Evolutionary conservation across 2,797 vertebrate genomes (phyloP).

Genomic region (Mastacembelus armatus): DNA sequence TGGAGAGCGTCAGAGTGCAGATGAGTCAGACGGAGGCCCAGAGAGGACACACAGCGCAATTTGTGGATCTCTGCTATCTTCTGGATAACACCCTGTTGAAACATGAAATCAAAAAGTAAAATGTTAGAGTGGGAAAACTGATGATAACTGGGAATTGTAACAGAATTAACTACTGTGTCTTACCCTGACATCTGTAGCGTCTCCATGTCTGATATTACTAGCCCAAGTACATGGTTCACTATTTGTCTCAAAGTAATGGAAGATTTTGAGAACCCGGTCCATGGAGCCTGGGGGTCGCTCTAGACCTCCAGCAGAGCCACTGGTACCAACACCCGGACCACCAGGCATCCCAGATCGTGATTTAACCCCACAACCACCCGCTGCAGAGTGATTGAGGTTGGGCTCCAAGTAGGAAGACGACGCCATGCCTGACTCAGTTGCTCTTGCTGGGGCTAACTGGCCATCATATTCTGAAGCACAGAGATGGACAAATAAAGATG

Average conservation of each 20-base stretch:
- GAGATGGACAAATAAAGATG: not conserved
- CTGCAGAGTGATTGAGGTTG: conserved; percentile 92
- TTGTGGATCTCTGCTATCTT: conserved; percentile 98
- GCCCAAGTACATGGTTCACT: conserved; percentile 95
- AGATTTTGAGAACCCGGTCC: conserved; percentile 96
- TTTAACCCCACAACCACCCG: conserved; percentile 84
- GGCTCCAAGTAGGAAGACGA: conserved; percentile 97
- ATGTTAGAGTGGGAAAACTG: not conserved
- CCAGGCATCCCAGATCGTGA: conserved; percentile 80
- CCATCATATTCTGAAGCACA: conserved; percentile 92
- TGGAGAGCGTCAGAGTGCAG: conserved; percentile 94
- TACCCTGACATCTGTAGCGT: conserved; percentile 96
- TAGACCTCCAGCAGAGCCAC: conserved; percentile 84
- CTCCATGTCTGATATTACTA: conserved; percentile 96
- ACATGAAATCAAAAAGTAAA: conserved; percentile 15
- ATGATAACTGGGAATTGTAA: not conserved
- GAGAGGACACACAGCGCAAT: conserved; percentile 93
- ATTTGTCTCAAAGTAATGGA: conserved; percentile 96
- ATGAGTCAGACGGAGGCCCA: conserved; percentile 95
- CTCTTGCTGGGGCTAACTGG: conserved; percentile 93
- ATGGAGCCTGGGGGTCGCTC: conserved; percentile 91
- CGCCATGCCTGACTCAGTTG: conserved; percentile 91
- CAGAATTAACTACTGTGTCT: conserved; percentile 50
- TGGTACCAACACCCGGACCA: conserved; percentile 59
- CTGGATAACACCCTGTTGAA: conserved; percentile 95